Conservation (phyloP, 2,113 vertebrate species). For the Pseudorectes ferrugineus region DNA sequence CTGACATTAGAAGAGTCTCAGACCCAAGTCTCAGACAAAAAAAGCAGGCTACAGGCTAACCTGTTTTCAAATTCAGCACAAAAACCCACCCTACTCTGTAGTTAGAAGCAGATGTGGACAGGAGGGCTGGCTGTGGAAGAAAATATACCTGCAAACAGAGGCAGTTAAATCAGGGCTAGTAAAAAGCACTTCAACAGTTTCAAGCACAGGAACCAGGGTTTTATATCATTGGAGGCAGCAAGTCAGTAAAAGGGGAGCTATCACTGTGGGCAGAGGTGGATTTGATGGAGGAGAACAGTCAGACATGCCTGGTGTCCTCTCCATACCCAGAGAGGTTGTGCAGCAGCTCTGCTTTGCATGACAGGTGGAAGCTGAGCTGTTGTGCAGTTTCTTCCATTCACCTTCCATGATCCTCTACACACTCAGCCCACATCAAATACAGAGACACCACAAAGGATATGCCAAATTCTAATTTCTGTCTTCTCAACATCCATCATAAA, state of each 20-base stretch:
- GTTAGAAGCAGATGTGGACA: background rate
- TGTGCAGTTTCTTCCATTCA: background rate
- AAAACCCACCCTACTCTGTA: background rate
- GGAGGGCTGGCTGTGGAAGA: background rate
- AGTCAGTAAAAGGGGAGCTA: background rate
- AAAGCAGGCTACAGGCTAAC: background rate
- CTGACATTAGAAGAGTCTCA: background rate
- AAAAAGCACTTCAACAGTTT: background rate
- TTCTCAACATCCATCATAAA: background rate
- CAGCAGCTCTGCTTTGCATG: background rate
- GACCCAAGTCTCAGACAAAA: background rate
- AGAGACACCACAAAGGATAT: background rate
- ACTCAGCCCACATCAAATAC: background rate
- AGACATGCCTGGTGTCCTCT: fast-evolving
- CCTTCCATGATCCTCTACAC: background rate
- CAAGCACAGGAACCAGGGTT: fast-evolving
- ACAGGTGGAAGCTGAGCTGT: background rate
- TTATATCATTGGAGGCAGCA: background rate
- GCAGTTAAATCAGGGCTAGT: background rate
- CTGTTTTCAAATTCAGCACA: background rate
- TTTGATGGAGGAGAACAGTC: background rate
- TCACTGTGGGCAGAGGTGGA: background rate
- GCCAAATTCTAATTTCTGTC: background rate
- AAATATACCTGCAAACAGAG: background rate
- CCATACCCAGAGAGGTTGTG: fast-evolving